Conservation (phyloP, 1,140 invertebrate genomes). For the Meloidogyne exigua region DNA sequence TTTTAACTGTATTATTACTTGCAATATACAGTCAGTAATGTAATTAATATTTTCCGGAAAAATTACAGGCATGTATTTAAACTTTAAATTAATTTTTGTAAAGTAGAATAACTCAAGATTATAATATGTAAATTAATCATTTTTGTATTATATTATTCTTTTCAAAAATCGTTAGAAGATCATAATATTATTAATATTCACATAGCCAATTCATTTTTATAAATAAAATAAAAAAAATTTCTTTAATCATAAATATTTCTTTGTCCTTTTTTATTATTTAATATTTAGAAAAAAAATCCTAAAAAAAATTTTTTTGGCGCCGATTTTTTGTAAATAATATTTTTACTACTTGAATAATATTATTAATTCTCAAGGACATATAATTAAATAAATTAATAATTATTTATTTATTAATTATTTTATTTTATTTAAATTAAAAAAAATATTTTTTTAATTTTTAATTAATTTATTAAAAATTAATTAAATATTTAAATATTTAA, state of each 20-base stretch:
- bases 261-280: neutral
- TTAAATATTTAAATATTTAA: neutral
- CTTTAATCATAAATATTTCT: neutral
- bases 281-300: neutral
- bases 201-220: neutral
- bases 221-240: neutral
- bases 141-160: too few species aligned
- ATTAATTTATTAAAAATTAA: too few species aligned
- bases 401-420: neutral
- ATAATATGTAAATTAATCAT: too few species aligned
- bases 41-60: too few species aligned
- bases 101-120: neutral
- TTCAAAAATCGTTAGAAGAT: neutral
- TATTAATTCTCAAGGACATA: neutral
- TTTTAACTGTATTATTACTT: too few species aligned
- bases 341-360: neutral
- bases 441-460: too few species aligned
- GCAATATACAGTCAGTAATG: too few species aligned
- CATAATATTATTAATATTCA: neutral
- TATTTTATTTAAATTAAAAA: too few species aligned
- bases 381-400: neutral
- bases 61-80: too few species aligned
- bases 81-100: neutral
- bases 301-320: conserved; percentile 1
- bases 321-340: neutral